Conservation (phyloP, 1,140 invertebrate genomes). For the Meloidogyne exigua region DNA sequence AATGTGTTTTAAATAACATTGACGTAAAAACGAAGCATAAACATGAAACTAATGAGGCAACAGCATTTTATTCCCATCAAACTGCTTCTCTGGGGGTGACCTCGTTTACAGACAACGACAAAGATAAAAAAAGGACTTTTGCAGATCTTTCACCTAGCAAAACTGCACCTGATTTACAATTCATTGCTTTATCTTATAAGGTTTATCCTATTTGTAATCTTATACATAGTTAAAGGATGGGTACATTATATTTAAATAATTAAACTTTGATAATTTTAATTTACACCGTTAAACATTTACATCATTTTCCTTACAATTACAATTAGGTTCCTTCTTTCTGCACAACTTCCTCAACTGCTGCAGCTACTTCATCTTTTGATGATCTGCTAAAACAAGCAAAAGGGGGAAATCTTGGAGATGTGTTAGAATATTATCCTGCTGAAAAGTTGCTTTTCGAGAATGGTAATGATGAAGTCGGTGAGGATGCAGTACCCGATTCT, state of each 20-base stretch:
- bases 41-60: neutral
- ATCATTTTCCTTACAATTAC: no score
- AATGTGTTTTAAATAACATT: no score
- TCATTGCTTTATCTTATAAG: conserved; percentile 56
- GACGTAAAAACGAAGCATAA: neutral
- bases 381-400: conserved; percentile 37
- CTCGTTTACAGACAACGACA: neutral
- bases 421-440: conserved; percentile 18
- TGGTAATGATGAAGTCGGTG: neutral
- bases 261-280: no score
- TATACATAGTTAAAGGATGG: no score
- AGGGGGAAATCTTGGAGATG: conserved; percentile 6
- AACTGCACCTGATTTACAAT: conserved; percentile 57
- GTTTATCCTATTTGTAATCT: no score
- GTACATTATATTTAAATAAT: no score
- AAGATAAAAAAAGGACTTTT: conserved; percentile 34
- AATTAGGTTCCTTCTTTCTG: neutral
- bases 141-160: conserved; percentile 45
- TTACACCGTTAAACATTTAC: no score
- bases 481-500: conserved; percentile 48
- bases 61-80: neutral
- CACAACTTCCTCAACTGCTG: conserved; percentile 46
- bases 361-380: conserved; percentile 36
- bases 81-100: neutral
- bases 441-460: neutral